Evolutionary conservation across 2,888 invertebrate species (phyloP).

Genomic region (Holacanthella duospinosa): DNA sequence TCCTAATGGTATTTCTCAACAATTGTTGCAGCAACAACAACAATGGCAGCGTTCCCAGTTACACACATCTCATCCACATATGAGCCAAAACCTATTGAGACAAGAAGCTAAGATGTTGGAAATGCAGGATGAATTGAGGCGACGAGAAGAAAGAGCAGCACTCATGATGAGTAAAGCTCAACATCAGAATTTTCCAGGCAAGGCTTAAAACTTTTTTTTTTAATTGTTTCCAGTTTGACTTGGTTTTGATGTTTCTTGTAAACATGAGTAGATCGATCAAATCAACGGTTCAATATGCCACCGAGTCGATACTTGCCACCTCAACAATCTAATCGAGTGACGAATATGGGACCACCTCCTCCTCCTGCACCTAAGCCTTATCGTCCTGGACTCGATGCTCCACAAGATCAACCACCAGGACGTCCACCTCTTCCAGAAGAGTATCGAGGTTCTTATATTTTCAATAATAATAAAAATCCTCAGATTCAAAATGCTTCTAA

Average conservation of each 20-base stretch:
- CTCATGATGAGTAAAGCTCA: slow-evolving; percentile 34
- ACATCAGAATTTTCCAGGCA: slow-evolving; percentile 13
- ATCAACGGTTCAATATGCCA: slow-evolving; percentile 6
- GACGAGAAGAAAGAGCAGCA: slow-evolving; percentile 44
- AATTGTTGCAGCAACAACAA: neutral
- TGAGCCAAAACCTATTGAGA: slow-evolving; percentile 40
- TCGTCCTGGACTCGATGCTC: slow-evolving; percentile 23
- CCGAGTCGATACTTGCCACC: slow-evolving; percentile 3
- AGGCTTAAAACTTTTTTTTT: neutral
- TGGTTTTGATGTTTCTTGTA: neutral
- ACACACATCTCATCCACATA: slow-evolving; percentile 33
- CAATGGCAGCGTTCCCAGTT: slow-evolving; percentile 38
- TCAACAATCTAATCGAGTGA: neutral
- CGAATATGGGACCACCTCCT: slow-evolving; percentile 21
- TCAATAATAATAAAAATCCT: slow-evolving; percentile 22
- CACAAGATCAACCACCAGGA: slow-evolving; percentile 35
- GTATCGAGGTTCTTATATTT: slow-evolving; percentile 50
- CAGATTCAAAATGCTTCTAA: slow-evolving; percentile 45
- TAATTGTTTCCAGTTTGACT: neutral
- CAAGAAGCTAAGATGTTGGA: slow-evolving; percentile 56
- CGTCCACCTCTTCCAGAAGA: slow-evolving; percentile 43
- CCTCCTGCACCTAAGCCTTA: slow-evolving; percentile 37
- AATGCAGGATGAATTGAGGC: slow-evolving; percentile 68
- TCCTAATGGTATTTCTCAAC: slow-evolving; percentile 15
- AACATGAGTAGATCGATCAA: slow-evolving; percentile 3